Evolutionary conservation across 2,888 invertebrate genomes (phyloP), one percentile per base, ranked within the genome.

Genomic region (Cryptocheilus praepositus): DNA sequence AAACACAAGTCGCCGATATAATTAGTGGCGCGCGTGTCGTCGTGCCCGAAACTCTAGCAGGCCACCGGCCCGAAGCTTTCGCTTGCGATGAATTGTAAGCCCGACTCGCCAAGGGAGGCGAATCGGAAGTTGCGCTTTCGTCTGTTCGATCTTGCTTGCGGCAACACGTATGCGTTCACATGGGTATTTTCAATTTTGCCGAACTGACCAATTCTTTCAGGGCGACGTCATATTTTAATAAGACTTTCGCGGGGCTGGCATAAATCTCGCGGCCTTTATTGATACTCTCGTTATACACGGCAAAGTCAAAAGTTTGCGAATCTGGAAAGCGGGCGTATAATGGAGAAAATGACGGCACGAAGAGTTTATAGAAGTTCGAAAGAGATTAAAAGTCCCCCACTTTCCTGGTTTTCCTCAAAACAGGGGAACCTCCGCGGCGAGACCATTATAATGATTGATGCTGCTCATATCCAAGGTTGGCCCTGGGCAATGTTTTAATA

Each of bases 11-110:
- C 76, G 79, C 73, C 77, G 83, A 83, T 86, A 85, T 86, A 86
- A 87, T 85, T 87, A 87, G 87, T 84, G 80, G 80, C 74, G 81
- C 80, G 82, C 83, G 84, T 83, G 84, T 85, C 81, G 75, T 71
- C 76, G 68, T 65, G 64, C 67, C 59, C 73, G 69, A 71, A 73
- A 71, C 75, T 18, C 18, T 49, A 4, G 16, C 16, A 16, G 21
- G n/a, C 56, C 53, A 19, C 56, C n/a, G n/a, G n/a, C n/a, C n/a
- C n/a, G n/a, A 43, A 18, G 44, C 18, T 56, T 56, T 44, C 36
- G n/a, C 43, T 13, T 16, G 16, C 5, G 43, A 56, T 56, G 11
- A 21, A 21, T 13, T 5, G 21, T 21, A 18, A 46, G 11, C n/a
- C 46, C 46, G 46, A 46, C n/a, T n/a, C n/a, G 16, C 46, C 16